Conservation (phyloP, 2,113 vertebrate species). For the Pluvialis apricaria region DNA sequence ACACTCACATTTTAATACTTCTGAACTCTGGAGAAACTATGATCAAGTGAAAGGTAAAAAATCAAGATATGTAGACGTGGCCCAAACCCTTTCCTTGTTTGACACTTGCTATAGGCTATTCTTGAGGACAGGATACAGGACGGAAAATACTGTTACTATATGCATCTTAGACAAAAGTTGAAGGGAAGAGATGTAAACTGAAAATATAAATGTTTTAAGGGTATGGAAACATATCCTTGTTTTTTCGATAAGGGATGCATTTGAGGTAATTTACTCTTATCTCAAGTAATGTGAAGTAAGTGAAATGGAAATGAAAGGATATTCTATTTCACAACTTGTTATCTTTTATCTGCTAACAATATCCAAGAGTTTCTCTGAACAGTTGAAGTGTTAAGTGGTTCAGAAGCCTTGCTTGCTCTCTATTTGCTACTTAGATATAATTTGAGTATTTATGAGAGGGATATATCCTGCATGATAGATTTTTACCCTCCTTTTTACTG, state of each 20-base stretch:
- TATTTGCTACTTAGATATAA: neutral
- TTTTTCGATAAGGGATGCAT: neutral
- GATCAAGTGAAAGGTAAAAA: neutral
- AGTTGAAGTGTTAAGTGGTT: neutral
- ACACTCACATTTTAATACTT: neutral
- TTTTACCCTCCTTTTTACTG: neutral
- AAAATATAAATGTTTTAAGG: neutral
- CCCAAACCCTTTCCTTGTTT: neutral
- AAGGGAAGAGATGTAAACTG: neutral
- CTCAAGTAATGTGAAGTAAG: neutral
- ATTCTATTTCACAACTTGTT: neutral
- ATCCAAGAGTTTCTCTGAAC: neutral
- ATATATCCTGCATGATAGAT: neutral
- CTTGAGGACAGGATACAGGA: neutral
- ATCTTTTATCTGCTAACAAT: neutral
- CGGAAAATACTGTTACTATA: neutral
- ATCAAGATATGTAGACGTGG: neutral
- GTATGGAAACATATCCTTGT: neutral
- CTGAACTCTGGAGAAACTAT: neutral
- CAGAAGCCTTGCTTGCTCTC: neutral
- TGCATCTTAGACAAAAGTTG: neutral
- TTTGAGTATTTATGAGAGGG: neutral
- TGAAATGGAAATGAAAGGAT: neutral
- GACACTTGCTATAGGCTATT: neutral
- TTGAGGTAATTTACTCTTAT: slow-evolving; percentile 5